Base-by-base conservation (phyloP, 2,797 vertebrate species). In the Galagoides demidoff region DNA sequence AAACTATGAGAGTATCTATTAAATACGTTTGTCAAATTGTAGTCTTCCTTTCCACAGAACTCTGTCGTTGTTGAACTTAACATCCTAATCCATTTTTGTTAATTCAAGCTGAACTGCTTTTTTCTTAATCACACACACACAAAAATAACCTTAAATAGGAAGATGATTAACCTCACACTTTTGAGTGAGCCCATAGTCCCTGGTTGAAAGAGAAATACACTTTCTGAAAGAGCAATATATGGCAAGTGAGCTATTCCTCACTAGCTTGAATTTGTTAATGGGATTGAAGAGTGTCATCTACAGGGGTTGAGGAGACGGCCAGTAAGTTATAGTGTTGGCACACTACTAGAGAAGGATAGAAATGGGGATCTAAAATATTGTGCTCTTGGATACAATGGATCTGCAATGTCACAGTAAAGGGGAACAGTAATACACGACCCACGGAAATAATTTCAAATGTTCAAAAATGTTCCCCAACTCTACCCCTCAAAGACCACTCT, bases 401-500 rank as follows among this genome's bases (percentile, higher is more conserved):
- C 89, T 39, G 5, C 29, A 70, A 45, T 77, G 64, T 86, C 64
- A 94, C 90, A 89, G 81, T 89, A 81, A 94, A 96, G 8, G 17
- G 34, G 86, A 63, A 20, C 29, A 39, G 34, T 85, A 88, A 57
- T 17, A 63, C 6, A 84, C 66, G 25, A 90, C 19, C 4, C 49
- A 82, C 2, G 22, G 74, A 14, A 59, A 84, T 64, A 88, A 90
- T 92, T 88, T 17, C 6, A 73, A 92, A 64, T 39, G 10, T 64
- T 92, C 92, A 45, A 71, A 61, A 90, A 94, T 10, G 64, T 71
- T 90, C 7, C 17, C 31, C 45, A 37, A 91, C 25, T 25, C 29
- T 90, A 88, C 87, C 16, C 66, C 31, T 55, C 9, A 87, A 96
- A 95, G 8, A 77, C 1, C 45, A 94, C 85, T 57, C n/a, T n/a